phyloP scores from a whole-genome alignment of 2,888 invertebrate species.

The Callinectes sapidus region DNA sequence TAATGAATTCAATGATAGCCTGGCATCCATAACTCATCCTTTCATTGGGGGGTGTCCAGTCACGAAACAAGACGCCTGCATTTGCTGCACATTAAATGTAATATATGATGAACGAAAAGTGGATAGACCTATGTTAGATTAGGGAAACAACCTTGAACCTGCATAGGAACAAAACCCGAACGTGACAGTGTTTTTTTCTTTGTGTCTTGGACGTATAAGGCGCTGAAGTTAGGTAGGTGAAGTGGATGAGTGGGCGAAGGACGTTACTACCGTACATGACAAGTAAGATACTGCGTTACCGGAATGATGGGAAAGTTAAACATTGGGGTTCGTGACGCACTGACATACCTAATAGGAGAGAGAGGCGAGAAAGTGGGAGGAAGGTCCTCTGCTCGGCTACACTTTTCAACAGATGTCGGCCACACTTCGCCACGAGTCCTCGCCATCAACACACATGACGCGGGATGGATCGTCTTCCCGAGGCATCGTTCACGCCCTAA shows the following conservation, averaged over 20 bases:
- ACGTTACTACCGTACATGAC: not conserved
- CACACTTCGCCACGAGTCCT: not conserved
- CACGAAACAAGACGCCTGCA: not conserved
- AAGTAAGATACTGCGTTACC: not conserved
- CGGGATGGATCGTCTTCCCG: not conserved
- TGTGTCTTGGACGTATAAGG: not conserved
- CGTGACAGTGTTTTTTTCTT: not conserved
- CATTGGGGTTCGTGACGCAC: not conserved
- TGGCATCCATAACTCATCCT: not conserved
- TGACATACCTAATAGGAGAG: not conserved
- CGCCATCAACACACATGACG: not conserved
- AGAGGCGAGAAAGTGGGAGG: slow-evolving; percentile 28
- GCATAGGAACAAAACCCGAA: not conserved
- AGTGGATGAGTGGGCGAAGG: not conserved
- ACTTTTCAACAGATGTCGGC: slow-evolving; percentile 11
- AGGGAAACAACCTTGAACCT: not conserved
- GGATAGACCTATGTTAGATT: not conserved
- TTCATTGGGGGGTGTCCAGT: not conserved
- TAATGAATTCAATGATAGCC: not conserved
- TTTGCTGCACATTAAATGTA: not conserved
- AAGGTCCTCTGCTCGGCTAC: not conserved
- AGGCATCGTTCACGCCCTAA: slow-evolving; percentile 26
- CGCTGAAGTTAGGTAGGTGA: not conserved
- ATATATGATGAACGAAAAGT: not conserved
- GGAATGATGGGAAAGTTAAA: not conserved